Base-by-base conservation (phyloP, 2,113 vertebrate species). In the Deroptyus accipitrinus region DNA sequence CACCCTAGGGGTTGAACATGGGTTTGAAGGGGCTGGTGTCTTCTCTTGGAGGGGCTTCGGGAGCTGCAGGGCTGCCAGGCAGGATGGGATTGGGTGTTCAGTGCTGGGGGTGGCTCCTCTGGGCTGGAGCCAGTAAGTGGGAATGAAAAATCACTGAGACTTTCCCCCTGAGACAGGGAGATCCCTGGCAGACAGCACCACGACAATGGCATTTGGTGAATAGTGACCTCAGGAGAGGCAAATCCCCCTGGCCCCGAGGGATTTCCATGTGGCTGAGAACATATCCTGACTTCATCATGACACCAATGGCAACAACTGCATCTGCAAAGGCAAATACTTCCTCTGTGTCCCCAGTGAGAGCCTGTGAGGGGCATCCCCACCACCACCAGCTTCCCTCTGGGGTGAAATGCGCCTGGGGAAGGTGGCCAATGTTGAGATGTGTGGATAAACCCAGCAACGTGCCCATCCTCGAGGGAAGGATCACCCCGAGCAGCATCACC, bases 291-390 rank as follows among this genome's bases (percentile, higher is more conserved):
- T 55, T 54, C 23, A 25, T 70, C 1, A 1, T 54, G 61, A 37
- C 27, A 41, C 57, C 30, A 41, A 51, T 10, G 31, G 67, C 54
- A 55, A 54, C 68, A 69, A 25, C 14, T 24, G 23, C 31, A 5
- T 63, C 44, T 44, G 17, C n/a, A 67, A 67, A 79, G 52, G 67
- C 80, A 74, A 74, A 49, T 42, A 62, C 17, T 48, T 51, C 33
- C 49, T 64, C 31, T 8, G 0, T 51, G 35, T 90, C 39, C 55
- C 13, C 41, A 39, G 27, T n/a, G 19, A 46, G 59, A 79, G 37
- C 44, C 59, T 1, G 0, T 1, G 4, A 44, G 24, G 33, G 16
- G 13, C 52, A 48, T 48, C n/a, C 37, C 46, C 11, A 2, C 37
- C 17, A 17, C 30, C 41, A 41, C 13, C 7, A 2, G 10, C 76